Conservation (phyloP, 2,797 vertebrate genomes). For the Champsocephalus esox region DNA sequence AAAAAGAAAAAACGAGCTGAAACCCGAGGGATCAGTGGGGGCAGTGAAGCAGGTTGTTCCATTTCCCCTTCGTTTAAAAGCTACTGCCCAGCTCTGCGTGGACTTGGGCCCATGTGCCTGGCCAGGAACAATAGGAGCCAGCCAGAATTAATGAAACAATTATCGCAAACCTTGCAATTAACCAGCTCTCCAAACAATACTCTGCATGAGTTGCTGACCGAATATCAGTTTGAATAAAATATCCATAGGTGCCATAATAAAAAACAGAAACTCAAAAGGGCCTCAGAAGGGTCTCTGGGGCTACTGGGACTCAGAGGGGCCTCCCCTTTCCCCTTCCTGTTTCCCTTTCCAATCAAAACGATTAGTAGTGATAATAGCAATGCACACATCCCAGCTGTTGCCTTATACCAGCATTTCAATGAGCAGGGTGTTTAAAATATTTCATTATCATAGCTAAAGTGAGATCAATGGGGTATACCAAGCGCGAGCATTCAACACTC, state of each 20-base stretch:
- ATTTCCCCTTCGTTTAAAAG: constrained; percentile 81
- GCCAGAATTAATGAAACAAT: constrained; percentile 83
- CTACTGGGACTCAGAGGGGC: constrained; percentile 52
- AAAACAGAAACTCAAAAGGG: constrained; percentile 55
- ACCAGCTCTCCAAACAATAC: constrained; percentile 73
- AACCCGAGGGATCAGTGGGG: constrained; percentile 78
- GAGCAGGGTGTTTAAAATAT: constrained; percentile 72
- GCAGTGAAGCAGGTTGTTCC: constrained; percentile 82
- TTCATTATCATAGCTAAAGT: constrained; percentile 79
- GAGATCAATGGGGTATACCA: constrained; percentile 80
- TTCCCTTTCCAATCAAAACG: constrained; percentile 82
- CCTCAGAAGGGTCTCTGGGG: constrained; percentile 30
- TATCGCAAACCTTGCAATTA: constrained; percentile 79
- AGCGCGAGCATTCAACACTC: constrained; percentile 79
- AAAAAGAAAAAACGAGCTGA: constrained; percentile 59
- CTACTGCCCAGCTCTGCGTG: constrained; percentile 62
- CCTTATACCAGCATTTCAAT: constrained; percentile 69
- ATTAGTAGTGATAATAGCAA: constrained; percentile 88
- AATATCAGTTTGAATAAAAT: constrained; percentile 66
- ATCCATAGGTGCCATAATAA: constrained; percentile 63
- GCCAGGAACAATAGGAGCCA: constrained; percentile 72
- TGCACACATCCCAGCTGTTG: constrained; percentile 87
- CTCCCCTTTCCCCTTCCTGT: constrained; percentile 56
- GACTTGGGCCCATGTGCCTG: constrained; percentile 67
- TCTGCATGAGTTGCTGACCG: constrained; percentile 64